Conservation (phyloP, 2,113 vertebrate genomes). For the Gymnobelideus leadbeateri region DNA sequence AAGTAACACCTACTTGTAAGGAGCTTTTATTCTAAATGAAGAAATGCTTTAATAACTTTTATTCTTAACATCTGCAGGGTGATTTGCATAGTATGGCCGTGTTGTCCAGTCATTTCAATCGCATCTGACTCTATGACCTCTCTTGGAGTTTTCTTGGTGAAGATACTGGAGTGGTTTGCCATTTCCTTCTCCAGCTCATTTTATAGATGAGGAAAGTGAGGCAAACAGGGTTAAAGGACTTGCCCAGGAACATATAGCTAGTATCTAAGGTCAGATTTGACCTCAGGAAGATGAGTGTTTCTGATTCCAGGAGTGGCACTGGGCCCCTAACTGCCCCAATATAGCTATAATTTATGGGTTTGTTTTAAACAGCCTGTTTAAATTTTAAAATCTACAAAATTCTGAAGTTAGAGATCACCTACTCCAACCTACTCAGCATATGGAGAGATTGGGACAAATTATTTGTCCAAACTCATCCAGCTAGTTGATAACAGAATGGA, state of each 20-base stretch:
- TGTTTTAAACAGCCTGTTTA: not conserved
- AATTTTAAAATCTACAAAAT: not conserved
- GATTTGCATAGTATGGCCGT: not conserved
- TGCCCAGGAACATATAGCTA: not conserved
- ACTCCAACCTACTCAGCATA: not conserved
- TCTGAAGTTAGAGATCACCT: not conserved
- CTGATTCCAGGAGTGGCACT: not conserved
- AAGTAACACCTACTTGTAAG: not conserved
- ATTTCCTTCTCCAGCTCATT: not conserved
- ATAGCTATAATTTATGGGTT: not conserved
- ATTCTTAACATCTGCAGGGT: not conserved
- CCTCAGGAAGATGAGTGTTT: not conserved
- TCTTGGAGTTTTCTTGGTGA: not conserved
- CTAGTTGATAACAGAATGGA: not conserved
- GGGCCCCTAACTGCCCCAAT: not conserved
- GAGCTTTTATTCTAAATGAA: not conserved
- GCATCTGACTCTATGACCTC: not conserved
- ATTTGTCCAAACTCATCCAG: not conserved
- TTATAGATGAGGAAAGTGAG: not conserved
- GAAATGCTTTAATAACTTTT: slow-evolving; percentile 17
- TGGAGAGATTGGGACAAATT: not conserved
- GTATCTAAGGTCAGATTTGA: not conserved
- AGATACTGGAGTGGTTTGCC: not conserved
- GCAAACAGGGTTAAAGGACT: not conserved
- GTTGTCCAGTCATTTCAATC: not conserved